Conservation (phyloP, 2,888 invertebrate genomes). For the Aleiodes testaceus region DNA sequence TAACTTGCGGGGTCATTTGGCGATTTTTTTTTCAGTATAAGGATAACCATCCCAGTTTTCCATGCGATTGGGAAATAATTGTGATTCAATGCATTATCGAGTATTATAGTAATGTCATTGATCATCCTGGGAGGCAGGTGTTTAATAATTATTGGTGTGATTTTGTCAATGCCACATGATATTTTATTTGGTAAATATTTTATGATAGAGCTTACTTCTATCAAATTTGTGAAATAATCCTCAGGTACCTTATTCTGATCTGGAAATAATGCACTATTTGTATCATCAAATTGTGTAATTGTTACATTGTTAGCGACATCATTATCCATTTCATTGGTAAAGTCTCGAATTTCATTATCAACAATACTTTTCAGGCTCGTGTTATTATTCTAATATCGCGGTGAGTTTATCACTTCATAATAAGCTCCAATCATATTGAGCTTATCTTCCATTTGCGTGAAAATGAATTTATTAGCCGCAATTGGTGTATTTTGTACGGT, state of each 20-base stretch:
- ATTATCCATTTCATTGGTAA: background rate
- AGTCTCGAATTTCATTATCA: background rate
- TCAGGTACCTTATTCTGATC: background rate
- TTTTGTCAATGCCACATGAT: slow-evolving; percentile 34
- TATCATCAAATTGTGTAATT: background rate
- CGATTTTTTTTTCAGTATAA: slow-evolving; percentile 46
- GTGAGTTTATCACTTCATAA: slow-evolving; percentile 17
- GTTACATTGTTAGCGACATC: background rate
- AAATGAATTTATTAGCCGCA: slow-evolving; percentile 1
- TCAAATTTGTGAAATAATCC: background rate
- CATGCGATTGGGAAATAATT: slow-evolving; percentile 40
- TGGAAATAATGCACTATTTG: background rate
- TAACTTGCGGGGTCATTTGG: slow-evolving; percentile 43
- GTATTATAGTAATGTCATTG: slow-evolving; percentile 24
- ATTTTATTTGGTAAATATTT: slow-evolving; percentile 43
- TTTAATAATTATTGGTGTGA: slow-evolving; percentile 44
- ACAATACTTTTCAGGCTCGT: background rate
- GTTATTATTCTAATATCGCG: background rate
- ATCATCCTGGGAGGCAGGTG: slow-evolving; percentile 37
- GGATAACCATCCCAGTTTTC: slow-evolving; percentile 47
- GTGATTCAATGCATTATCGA: slow-evolving; percentile 46
- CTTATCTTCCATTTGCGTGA: background rate
- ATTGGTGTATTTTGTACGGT: background rate
- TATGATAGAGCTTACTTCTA: background rate
- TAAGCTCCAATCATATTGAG: background rate